Evolutionary conservation across 2,888 invertebrate species (phyloP).

Genomic region (Patella pellucida): DNA sequence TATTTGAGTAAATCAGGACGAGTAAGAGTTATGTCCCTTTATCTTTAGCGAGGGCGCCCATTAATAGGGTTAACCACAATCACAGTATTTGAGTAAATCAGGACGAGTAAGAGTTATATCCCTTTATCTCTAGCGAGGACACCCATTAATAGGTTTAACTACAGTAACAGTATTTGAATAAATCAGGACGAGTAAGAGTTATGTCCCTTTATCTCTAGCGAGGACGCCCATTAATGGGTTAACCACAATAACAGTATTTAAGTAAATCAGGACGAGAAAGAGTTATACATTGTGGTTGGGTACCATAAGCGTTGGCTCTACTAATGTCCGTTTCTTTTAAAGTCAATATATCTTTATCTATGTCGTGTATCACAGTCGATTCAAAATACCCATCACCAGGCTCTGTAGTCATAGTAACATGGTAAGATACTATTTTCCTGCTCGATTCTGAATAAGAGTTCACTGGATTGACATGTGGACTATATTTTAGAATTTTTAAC

Average conservation of each 20-base stretch:
- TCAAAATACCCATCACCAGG: conserved; percentile 47
- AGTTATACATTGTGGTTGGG: conserved; percentile 38
- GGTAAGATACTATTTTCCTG: conserved; percentile 35
- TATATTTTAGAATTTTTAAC: conserved; percentile 26
- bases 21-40: too few species aligned
- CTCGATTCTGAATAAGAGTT: conserved; percentile 79
- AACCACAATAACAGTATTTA: conserved; percentile 44
- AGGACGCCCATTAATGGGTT: too few species aligned
- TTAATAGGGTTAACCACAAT: too few species aligned
- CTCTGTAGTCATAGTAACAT: conserved; percentile 37
- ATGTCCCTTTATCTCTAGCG: too few species aligned
- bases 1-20: too few species aligned
- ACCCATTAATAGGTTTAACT: too few species aligned
- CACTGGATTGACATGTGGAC: not conserved
- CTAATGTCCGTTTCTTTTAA: conserved; percentile 36
- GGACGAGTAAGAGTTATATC: too few species aligned
- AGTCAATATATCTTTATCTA: conserved; percentile 32
- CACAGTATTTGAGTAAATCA: too few species aligned
- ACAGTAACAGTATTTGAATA: too few species aligned
- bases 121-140: too few species aligned
- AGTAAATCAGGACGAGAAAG: conserved; percentile 35
- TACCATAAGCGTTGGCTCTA: conserved; percentile 45
- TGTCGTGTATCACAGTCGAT: conserved; percentile 36
- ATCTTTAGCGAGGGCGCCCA: too few species aligned
- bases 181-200: too few species aligned